Evolutionary conservation across 2,888 invertebrate genomes (phyloP), one percentile per base, ranked within the genome.

Genomic region (Cinara cedri): DNA sequence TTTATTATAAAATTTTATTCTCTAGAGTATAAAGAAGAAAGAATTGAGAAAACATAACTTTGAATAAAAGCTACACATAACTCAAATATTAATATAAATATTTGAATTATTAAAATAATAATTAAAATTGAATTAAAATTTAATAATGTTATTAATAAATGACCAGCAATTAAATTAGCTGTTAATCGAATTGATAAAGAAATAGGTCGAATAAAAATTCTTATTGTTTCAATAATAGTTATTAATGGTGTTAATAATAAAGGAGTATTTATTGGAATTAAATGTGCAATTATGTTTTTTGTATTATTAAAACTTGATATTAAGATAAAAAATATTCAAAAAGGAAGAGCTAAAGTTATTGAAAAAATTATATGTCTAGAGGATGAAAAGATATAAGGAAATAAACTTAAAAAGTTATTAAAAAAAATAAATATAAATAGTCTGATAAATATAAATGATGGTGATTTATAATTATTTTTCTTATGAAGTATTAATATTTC

Each of bases 201-300:
- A 24, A 66, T 0, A 14, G 66, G 66, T 49, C 66, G 66, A 51
- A 66, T 66, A 26, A 66, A 3, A 26, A 51, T 66, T 51, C 66
- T 66, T 51, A 66, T 66, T 26, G 66, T 51, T 66, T 66, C 66
- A 66, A 66, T 66, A 26, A 66, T 24, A 49, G 49, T 51, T 66
- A 66, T 49, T 9, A 66, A 24, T 11, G 49, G 66, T 9, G 66
- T 26, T 51, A 66, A 26, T 10, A 19, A 51, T 49, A 66, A 49
- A 11, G 66, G 66, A 11, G 66, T 66, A 26, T 51, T 66, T 10
- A 66, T 1, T 16, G 66, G 66, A 3, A 54, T 34, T 66, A 66
- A 24, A 16, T 66, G 66, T 6, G 46, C 46, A 10, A 46, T 46
- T 46, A 46, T 13, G 10, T 10, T 46, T 46, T 46, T 46, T 8